Evolutionary conservation across 2,113 vertebrate species (phyloP), one percentile per base, ranked within the genome.

Genomic region (Aplodontia rufa): DNA sequence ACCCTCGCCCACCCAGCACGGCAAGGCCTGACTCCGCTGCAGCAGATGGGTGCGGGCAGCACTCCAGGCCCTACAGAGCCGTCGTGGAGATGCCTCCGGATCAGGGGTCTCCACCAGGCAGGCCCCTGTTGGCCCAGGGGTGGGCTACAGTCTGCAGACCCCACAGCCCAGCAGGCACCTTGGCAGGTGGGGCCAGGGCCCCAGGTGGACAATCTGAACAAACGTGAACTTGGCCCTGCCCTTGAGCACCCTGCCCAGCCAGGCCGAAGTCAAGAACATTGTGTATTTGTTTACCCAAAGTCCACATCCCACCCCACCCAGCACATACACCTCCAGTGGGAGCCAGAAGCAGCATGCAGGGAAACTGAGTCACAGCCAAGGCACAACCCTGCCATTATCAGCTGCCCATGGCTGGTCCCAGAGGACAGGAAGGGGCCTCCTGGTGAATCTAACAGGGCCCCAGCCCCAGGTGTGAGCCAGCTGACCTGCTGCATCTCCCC

Each of bases 181-280:
- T 16, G 0, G 26, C 1, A 8, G 51, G 64, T 1, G 0, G n/a
- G 47, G 28, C 84, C 58, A 5, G 37, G 40, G 53, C 45, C 8
- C 0, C 1, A 3, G 55, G 11, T 28, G 55, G 17, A 0, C 0
- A 0, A 30, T 28, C 30, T 28, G n/a, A 37, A 6, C 42, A n/a
- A 2, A 42, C 60, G 28, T 2, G 1, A 11, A 53, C 24, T 45
- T 12, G 14, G 45, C 37, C 49, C 86, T 30, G 51, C 51, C 66
- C 72, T 47, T 8, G 0, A 35, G 2, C 30, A 30, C 82, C 51
- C 87, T 37, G 68, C 47, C 68, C 60, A 5, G 81, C 69, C 69
- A 30, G 22, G 64, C 22, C 68, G 2, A 5, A 51, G 68, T 58
- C 84, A 55, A 49, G 60, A 53, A 75, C 47, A 8, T 30, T 1